Evolutionary conservation across 1,140 invertebrate genomes (phyloP).

Genomic region (Lasaia peninsularis): DNA sequence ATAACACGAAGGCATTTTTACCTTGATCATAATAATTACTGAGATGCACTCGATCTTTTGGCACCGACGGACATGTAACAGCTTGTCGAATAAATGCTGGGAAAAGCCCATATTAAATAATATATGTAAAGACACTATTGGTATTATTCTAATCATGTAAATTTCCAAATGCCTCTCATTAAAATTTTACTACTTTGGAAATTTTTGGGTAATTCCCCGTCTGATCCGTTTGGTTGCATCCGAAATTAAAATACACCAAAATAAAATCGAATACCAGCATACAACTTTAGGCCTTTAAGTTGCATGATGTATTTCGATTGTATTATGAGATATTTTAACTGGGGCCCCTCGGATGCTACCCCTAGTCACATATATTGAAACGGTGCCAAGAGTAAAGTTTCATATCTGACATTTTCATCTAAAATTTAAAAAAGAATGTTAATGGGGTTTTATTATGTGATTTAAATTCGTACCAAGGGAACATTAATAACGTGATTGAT

Average conservation of each 20-base stretch:
- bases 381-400: constrained; percentile 44
- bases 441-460: too few species aligned
- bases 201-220: constrained; percentile 43
- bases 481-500: constrained; percentile 11
- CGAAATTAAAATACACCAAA: constrained; percentile 57
- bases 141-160: background rate
- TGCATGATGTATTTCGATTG: constrained; percentile 52
- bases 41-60: constrained; percentile 43
- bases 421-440: background rate
- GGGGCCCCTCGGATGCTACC: constrained; percentile 61
- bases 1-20: constrained; percentile 21
- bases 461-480: too few species aligned
- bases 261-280: constrained; percentile 56
- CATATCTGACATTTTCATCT: constrained; percentile 13
- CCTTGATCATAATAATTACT: background rate
- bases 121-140: constrained; percentile 11
- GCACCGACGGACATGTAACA: constrained; percentile 42
- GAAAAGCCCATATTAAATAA: constrained; percentile 49
- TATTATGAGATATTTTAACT: constrained; percentile 52
- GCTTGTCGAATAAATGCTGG: constrained; percentile 15
- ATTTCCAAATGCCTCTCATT: background rate
- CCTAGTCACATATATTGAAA: constrained; percentile 49
- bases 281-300: constrained; percentile 72
- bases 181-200: too few species aligned
- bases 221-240: constrained; percentile 50